A percentile compares a stretch with the other conserved stretches of the same genome.
Conservation (phyloP, 2,797 vertebrate genomes). For the Adelosebastes latens region DNA sequence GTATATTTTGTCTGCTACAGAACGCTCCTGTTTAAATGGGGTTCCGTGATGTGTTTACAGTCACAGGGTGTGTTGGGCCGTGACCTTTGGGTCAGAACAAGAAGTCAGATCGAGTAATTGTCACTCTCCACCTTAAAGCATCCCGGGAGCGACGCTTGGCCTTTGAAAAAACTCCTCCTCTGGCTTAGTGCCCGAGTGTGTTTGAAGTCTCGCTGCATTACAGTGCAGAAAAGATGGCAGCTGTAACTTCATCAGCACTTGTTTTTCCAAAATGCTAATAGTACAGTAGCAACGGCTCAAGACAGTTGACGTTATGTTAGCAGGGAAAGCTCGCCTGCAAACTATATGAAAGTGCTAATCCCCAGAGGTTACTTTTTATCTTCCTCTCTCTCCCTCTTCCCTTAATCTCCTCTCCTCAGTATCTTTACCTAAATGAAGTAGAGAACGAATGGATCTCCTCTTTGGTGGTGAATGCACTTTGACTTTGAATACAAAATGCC, state of each 20-base stretch:
- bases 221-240: constrained; percentile 14
- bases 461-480: constrained; percentile 68
- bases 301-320: constrained; percentile 5
- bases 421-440: constrained; percentile 69
- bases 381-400: constrained; percentile 16
- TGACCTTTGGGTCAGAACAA: constrained; percentile 25
- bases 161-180: background rate
- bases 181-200: background rate
- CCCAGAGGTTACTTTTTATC: constrained; percentile 61
- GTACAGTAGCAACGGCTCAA: constrained; percentile 1
- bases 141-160: constrained; percentile 10
- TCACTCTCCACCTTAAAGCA: background rate
- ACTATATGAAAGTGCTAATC: constrained; percentile 48
- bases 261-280: constrained; percentile 25
- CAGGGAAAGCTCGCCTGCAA: background rate
- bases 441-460: constrained; percentile 54
- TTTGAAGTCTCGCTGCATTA: constrained; percentile 9
- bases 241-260: constrained; percentile 4
- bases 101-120: constrained; percentile 19
- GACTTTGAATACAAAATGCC: constrained; percentile 76
- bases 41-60: background rate
- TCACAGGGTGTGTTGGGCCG: background rate
- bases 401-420: constrained; percentile 60
- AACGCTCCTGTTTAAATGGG: background rate
- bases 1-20: background rate